Base-by-base conservation (phyloP, 2,888 invertebrate species). In the Agriopis marginaria region DNA sequence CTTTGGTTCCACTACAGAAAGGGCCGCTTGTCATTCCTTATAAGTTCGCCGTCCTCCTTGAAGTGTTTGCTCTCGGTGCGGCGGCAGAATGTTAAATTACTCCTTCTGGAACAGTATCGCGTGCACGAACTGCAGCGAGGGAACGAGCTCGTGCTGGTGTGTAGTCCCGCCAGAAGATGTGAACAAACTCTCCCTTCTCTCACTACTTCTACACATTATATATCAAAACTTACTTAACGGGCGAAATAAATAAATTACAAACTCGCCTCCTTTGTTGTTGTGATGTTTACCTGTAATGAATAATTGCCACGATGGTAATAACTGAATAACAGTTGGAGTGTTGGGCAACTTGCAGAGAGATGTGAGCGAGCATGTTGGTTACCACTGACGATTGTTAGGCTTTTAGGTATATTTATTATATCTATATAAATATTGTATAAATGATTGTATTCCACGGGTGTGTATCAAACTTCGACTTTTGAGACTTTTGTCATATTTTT, bases 51-150 rank as follows among this genome's bases (percentile, higher is more conserved):
- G 2, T 42, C 53, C 23, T 85, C 84, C 68, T 84, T 87, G 0
- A 88, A 76, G 62, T 91, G 90, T 2, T 79, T 80, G 9, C 84
- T 51, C 0, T 86, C 77, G 17, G 63, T 89, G 86, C 0, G 86
- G 81, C 0, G 92, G 92, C 54, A 92, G 75, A 44, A 72, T 77
- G 49, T 84, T 89, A 64, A 86, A 91, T 17, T 82, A 71, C 47
- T 89, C 88, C 50, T 91, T 89, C 65, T 91, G 90, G 74, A 89
- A 90, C 0, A 91, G 87, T 0, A 85, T 79, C 0, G 91, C 91
- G 71, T 91, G 92, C 0, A 89, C 89, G 72, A 86, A 91, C 82
- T 89, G 71, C 91, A 91, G 14, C 83, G 80, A 0, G 85, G 79
- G 44, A 75, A 77, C 0, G 75, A 84, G 61, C 92, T 91, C 0